Percentiles rank a stretch among this genome's conserved stretches.
phyloP scores from a whole-genome alignment of 2,888 invertebrate genomes.

The Ceratothoa steindachneri region DNA sequence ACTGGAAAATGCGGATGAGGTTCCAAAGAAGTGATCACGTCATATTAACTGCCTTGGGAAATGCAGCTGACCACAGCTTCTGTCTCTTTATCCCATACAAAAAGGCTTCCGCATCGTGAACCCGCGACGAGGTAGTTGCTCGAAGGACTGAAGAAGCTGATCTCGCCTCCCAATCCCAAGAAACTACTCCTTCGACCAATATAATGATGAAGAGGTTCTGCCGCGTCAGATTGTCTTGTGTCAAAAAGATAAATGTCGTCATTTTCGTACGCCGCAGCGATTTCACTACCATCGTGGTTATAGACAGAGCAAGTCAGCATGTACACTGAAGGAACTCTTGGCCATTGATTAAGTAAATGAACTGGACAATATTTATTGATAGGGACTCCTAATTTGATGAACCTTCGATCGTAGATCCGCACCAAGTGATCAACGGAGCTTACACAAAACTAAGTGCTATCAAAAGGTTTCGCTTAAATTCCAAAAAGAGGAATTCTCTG shows the following conservation, averaged over 20 bases:
- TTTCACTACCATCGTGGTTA: constrained; percentile 83
- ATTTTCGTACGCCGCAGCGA: constrained; percentile 89
- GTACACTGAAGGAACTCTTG: background rate
- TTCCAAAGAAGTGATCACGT: background rate
- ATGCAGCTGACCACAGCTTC: background rate
- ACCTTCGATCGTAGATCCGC: background rate
- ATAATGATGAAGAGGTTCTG: constrained; percentile 54
- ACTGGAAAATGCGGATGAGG: constrained; percentile 3
- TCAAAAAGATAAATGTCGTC: constrained; percentile 87
- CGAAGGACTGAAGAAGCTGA: background rate
- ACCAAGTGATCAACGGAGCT: background rate
- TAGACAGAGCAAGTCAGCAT: constrained; percentile 78
- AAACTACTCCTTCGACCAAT: constrained; percentile 56
- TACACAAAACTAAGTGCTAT: background rate
- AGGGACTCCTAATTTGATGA: background rate
- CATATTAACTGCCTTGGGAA: background rate
- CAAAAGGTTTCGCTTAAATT: background rate
- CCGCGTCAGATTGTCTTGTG: constrained; percentile 57
- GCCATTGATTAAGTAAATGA: background rate
- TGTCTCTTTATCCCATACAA: background rate
- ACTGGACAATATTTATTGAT: background rate
- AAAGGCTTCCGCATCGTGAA: background rate
- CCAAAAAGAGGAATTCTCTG: background rate
- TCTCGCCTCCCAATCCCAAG: background rate
- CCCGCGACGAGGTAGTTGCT: background rate